Evolutionary conservation across 2,888 invertebrate species (phyloP).

Genomic region (Sinohyriopsis cumingii): DNA sequence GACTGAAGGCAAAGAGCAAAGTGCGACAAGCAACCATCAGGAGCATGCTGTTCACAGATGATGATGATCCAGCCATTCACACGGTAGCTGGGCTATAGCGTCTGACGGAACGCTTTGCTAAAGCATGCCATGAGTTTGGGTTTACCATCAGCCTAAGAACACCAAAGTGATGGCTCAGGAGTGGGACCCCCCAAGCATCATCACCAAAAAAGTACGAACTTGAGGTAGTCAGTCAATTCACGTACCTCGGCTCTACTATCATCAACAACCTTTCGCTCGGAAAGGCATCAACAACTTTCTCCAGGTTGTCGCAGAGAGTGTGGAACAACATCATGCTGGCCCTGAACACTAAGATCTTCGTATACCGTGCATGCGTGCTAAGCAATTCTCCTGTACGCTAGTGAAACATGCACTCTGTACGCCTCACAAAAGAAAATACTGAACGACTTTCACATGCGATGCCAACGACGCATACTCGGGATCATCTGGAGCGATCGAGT

Average conservation of each 20-base stretch:
- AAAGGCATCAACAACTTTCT: slow-evolving; percentile 8
- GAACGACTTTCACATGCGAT: not conserved
- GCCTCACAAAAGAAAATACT: not conserved
- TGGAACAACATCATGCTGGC: slow-evolving; percentile 5
- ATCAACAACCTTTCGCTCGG: too few species aligned
- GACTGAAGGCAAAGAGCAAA: too few species aligned
- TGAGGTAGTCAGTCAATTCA: too few species aligned
- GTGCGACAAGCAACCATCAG: slow-evolving; percentile 7
- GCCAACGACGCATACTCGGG: slow-evolving; percentile 2
- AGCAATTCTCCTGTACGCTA: slow-evolving; percentile 9
- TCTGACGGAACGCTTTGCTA: not conserved
- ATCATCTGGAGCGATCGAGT: not conserved
- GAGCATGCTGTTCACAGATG: slow-evolving; percentile 6
- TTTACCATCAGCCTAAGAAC: not conserved
- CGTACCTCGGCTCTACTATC: too few species aligned
- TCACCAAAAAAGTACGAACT: too few species aligned
- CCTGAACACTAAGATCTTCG: not conserved
- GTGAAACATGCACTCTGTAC: slow-evolving; percentile 5
- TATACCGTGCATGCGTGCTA: slow-evolving; percentile 7
- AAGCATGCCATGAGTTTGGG: slow-evolving; percentile 1
- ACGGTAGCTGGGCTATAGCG: not conserved
- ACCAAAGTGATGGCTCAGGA: too few species aligned
- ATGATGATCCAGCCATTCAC: slow-evolving; percentile 9
- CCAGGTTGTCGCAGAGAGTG: slow-evolving; percentile 10
- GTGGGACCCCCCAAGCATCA: too few species aligned